Evolutionary conservation across 2,888 invertebrate genomes (phyloP), one percentile per base, ranked within the genome.

Genomic region (Drosophila rellima): DNA sequence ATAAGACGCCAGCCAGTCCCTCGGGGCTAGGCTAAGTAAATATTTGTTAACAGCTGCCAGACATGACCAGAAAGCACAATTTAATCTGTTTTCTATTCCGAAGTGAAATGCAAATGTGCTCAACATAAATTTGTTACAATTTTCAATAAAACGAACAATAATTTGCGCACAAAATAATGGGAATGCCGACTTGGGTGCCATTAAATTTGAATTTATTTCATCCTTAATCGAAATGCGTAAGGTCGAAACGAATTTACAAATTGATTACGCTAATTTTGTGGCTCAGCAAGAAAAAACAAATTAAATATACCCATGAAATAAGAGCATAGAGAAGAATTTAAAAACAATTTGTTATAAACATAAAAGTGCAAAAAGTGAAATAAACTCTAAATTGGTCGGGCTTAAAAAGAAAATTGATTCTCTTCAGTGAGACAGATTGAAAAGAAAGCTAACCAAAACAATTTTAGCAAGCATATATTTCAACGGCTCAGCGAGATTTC

Each of bases 221-320:
- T 17, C n/a, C 26, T 18, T 18, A 35, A 20, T 42, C 37, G 50
- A 20, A 76, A 52, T 54, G 62, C 61, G 63, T 18, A 10, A 26
- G 54, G 48, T 59, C 37, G 47, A 70, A 72, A 73, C 55, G 63
- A 77, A 72, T 84, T 79, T 69, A 52, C 67, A 72, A 84, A 84
- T 79, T 83, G 70, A 83, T 84, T 87, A 59, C 48, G 79, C 72
- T 84, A 83, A 87, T 84, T 56, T 79, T 87, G 76, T 64, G 71
- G 59, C 48, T 45, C 52, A 60, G 40, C 59, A 69, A 10, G 15
- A 51, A 29, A 57, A 56, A 71, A 70, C 33, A 65, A 56, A 60
- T 59, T 51, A 59, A 64, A 64, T 55, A 40, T 33, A 40, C 47
- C 18, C n/a, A 31, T 50, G 10, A 55, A 70, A 55, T 40, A 57